Conservation (phyloP, 2,797 vertebrate genomes). For the Serranus cabrilla region DNA sequence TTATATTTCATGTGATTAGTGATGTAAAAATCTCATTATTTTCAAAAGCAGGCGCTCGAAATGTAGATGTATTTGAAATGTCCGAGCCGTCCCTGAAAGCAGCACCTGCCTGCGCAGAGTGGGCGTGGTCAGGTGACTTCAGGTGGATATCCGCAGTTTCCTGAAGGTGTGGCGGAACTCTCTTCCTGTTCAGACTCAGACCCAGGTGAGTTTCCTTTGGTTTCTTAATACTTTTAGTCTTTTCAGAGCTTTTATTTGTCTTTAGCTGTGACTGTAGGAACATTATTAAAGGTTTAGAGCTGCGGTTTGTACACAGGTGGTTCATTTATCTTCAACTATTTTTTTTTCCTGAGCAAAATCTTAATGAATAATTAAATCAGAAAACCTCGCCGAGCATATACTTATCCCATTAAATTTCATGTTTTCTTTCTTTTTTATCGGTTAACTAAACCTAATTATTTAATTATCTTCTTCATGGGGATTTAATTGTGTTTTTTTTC, state of each 20-base stretch:
- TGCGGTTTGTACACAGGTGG: too few species aligned
- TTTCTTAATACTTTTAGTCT: neutral
- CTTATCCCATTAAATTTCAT: too few species aligned
- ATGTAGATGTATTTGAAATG: neutral
- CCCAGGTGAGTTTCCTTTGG: slow-evolving; percentile 42
- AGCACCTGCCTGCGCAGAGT: neutral
- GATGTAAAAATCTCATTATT: neutral
- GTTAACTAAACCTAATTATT: too few species aligned
- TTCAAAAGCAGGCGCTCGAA: neutral
- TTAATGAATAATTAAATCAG: too few species aligned
- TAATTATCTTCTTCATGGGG: too few species aligned
- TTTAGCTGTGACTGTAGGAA: neutral
- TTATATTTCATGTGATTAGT: neutral
- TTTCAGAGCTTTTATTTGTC: accelerated
- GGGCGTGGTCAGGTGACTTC: slow-evolving; percentile 32
- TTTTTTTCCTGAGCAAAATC: neutral
- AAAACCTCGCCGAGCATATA: neutral
- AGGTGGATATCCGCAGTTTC: slow-evolving; percentile 6
- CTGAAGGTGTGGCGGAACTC: slow-evolving; percentile 32
- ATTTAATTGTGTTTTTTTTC: too few species aligned
- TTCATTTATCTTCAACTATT: neutral
- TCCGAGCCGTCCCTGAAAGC: slow-evolving; percentile 40
- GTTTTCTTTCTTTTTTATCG: too few species aligned
- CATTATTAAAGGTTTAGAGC: neutral
- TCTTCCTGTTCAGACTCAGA: neutral